Evolutionary conservation across 2,797 vertebrate species (phyloP).

Genomic region (Falco columbarius): DNA sequence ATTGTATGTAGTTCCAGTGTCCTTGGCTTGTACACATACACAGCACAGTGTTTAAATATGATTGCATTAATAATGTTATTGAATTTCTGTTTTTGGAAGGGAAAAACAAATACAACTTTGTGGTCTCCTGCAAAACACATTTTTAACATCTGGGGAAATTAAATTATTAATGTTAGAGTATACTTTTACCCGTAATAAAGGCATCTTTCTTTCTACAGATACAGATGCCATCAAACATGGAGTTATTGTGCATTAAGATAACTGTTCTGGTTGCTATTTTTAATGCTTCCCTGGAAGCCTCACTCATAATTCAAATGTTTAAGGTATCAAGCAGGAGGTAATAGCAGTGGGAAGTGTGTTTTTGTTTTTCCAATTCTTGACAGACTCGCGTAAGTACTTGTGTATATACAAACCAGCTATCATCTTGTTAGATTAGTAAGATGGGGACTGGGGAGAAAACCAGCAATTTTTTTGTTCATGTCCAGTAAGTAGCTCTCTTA

Average conservation of each 20-base stretch:
- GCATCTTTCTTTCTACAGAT: slow-evolving; percentile 2
- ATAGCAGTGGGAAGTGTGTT: slow-evolving; percentile 53
- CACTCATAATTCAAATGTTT: slow-evolving; percentile 2
- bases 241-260: slow-evolving; percentile 27
- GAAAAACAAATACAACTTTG: not conserved
- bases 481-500: not conserved
- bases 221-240: not conserved
- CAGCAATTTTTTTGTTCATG: not conserved
- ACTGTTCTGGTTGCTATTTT: slow-evolving; percentile 29
- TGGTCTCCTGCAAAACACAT: not conserved
- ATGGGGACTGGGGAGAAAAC: not conserved
- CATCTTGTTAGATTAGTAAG: not conserved
- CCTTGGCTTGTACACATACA: not conserved
- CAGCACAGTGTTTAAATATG: not conserved
- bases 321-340: slow-evolving; percentile 42
- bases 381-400: not conserved
- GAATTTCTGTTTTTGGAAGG: not conserved
- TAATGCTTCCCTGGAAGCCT: slow-evolving; percentile 33
- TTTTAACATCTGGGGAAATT: not conserved
- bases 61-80: not conserved
- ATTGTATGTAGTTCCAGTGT: not conserved
- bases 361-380: slow-evolving; percentile 35
- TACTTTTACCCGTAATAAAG: not conserved
- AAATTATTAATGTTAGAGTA: not conserved
- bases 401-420: slow-evolving; percentile 31